Percentiles rank a stretch among this genome's conserved stretches.
Conservation (phyloP, 2,797 vertebrate genomes). For the Gymnodraco acuticeps region DNA sequence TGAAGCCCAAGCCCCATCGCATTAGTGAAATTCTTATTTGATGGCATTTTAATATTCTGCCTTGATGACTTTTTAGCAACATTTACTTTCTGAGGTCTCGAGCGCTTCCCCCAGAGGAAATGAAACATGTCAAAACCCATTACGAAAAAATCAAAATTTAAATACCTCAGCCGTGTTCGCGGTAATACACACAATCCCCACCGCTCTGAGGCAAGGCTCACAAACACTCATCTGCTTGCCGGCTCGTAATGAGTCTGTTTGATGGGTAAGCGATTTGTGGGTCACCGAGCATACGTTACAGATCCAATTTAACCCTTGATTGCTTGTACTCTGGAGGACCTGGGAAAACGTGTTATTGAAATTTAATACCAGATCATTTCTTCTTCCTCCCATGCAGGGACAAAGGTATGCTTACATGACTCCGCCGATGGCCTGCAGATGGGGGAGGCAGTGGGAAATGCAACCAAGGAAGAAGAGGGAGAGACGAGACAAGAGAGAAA, state of each 20-base stretch:
- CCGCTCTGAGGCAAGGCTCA: conserved; percentile 93
- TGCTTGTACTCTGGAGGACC: conserved; percentile 93
- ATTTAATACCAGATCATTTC: conserved; percentile 92
- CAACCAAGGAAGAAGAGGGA: conserved; percentile 71
- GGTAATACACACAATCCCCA: conserved; percentile 97
- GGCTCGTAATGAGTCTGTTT: conserved; percentile 99
- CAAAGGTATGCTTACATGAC: conserved; percentile 86
- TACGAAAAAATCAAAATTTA: conserved; percentile 99
- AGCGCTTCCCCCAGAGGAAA: conserved; percentile 98
- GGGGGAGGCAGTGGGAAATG: conserved; percentile 75
- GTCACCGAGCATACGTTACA: conserved; percentile 98
- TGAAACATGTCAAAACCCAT: conserved; percentile 99
- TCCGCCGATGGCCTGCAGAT: conserved; percentile 76
- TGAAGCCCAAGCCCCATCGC: conserved; percentile 95
- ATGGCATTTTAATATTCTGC: conserved; percentile 99
- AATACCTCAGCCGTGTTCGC: conserved; percentile 98
- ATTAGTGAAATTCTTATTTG: conserved; percentile 99
- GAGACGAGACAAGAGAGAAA: conserved; percentile 73
- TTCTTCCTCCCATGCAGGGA: conserved; percentile 85
- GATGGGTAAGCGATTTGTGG: conserved; percentile 97
- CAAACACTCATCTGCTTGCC: conserved; percentile 98
- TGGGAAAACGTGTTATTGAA: conserved; percentile 91
- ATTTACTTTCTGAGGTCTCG: conserved; percentile 99
- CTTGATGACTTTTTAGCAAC: conserved; percentile 99
- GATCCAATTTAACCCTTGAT: conserved; percentile 99